Base-by-base conservation (phyloP, 2,113 vertebrate genomes). In the Channa maculata region DNA sequence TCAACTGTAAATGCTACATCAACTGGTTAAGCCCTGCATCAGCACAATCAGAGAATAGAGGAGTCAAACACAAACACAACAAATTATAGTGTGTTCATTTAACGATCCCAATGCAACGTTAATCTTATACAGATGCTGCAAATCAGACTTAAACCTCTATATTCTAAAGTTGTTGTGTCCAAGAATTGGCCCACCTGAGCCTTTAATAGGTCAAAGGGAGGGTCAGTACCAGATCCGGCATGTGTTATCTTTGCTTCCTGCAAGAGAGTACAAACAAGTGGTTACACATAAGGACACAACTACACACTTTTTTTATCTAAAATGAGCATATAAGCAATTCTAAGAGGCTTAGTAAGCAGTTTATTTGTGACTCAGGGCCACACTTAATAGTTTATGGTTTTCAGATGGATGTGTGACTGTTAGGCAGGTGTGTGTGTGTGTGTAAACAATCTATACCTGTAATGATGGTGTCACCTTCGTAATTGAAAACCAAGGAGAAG, bases 191-290 rank as follows among this genome's bases (percentile, higher is more conserved):
- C 63, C 1, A 5, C 6, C 34, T 46, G 48, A 46, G 43, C 39
- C 6, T 60, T 37, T n/a, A n/a, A 10, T 12, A 24, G 24, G 24
- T 81, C 24, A 12, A 6, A 13, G 4, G 24, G 71, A 13, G 9
- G 52, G n/a, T 96, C 92, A 99, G 60, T 84, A 93, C 97, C 97
- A 99, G 92, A 99, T 96, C 85, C 95, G 92, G 63, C 97, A 99
- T 63, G 97, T 97, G 84, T 98, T 98, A 75, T 99, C 97, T 90
- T 98, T 99, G 94, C 97, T 97, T 24, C 97, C 97, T 99, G 89
- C 60, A 45, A 89, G 63, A 58, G 62, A 73, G 53, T 45, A 90
- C 69, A 82, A 77, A 88, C 55, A 86, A 83, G 67, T 83, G 76
- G 54, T 44, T 65, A 39, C 46, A 70, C 52, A 87, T 70, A 65